Percentiles rank a stretch among this genome's conserved stretches.
Conservation (phyloP, 2,113 vertebrate genomes). For the Chinchilla lanigera region DNA sequence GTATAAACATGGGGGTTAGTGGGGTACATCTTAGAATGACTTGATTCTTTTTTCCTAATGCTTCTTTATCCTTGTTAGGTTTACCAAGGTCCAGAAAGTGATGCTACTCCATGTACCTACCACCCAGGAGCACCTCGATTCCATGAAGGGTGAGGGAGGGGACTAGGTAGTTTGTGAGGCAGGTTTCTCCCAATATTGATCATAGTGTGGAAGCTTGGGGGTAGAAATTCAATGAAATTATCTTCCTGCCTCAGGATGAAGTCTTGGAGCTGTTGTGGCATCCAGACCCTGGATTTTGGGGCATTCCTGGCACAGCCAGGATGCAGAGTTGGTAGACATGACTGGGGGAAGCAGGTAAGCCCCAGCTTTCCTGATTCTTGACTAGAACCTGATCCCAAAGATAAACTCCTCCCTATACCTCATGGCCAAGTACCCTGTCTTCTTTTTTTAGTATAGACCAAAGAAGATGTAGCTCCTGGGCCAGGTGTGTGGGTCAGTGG, state of each 20-base stretch:
- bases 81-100: constrained; percentile 90
- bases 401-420: constrained; percentile 6
- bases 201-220: not conserved
- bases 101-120: constrained; percentile 90
- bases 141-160: constrained; percentile 94
- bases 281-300: constrained; percentile 94
- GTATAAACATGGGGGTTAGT: not conserved
- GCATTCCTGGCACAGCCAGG: constrained; percentile 96
- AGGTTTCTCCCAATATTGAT: constrained; percentile 44
- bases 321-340: constrained; percentile 91
- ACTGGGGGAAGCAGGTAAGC: constrained; percentile 92
- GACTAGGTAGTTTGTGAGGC: not conserved
- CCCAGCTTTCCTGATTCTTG: constrained; percentile 19
- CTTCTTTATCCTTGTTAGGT: constrained; percentile 84
- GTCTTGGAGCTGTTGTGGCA: constrained; percentile 97
- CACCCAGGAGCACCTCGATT: constrained; percentile 95
- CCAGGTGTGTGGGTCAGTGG: not conserved
- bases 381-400: constrained; percentile 19
- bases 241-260: constrained; percentile 90
- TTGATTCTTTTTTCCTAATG: not conserved
- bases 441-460: constrained; percentile 24
- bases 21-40: not conserved
- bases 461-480: constrained; percentile 22
- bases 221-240: constrained; percentile 36
- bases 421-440: not conserved